Base-by-base conservation (phyloP, 2,888 invertebrate species). In the Agriopis leucophaearia region DNA sequence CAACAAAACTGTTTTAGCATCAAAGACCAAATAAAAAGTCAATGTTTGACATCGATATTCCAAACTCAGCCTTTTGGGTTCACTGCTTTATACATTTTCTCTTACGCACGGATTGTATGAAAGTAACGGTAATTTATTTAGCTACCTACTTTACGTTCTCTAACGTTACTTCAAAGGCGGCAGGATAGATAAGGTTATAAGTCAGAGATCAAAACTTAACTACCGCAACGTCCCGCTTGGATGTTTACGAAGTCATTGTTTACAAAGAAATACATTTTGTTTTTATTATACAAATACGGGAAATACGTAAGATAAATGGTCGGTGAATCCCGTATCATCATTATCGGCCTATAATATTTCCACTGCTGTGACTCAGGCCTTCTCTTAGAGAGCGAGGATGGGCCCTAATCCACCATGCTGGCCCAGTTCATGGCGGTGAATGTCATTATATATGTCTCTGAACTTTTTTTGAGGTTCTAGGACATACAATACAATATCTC, bases 171-270 rank as follows among this genome's bases (percentile, higher is more conserved):
- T 13, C 40, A 40, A 42, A 40, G 38, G 54, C 16, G 16, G 40
- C 44, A 56, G 54, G 55, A 45, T 57, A 57, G 16, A 45, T 57
- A 38, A 48, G 15, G 38, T 38, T 48, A 58, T 3, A 48, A 47
- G 48, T 38, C 47, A 16, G 12, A 48, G 58, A 58, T 56, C 57
- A 47, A 18, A 56, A 47, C 47, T 47, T 47, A 45, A 36, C 45
- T n/a, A 15, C 8, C 35, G 36, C 35, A 56, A 35, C 35, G 56
- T 45, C 45, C 45, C 45, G 36, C 36, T 57, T 57, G 15, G 7
- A 18, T 45, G 12, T 45, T 45, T 45, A 57, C 45, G 16, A 51
- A 51, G 38, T 16, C 54, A 54, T 40, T 56, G 44, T 56, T 42
- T 56, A n/a, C 15, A 38, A 38, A 8, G n/a, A 51, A 3, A 44